Evolutionary conservation across 2,888 invertebrate genomes (phyloP), one percentile per base, ranked within the genome.

Genomic region (Thysanoteuthis rhombus): DNA sequence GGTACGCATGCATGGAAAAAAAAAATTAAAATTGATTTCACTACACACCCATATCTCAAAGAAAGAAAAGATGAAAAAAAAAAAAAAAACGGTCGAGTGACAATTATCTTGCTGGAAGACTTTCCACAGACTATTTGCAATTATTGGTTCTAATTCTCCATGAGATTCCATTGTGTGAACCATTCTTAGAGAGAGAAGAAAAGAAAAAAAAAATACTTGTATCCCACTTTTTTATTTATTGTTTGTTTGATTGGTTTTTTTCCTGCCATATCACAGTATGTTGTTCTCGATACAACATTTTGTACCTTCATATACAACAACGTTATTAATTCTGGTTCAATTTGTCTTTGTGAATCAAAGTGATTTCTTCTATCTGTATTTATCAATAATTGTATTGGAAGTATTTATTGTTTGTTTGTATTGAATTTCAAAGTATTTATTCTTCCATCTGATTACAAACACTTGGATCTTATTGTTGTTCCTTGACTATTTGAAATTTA

Each of bases 261-360:
- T 75, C 75, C 75, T 75, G n/a, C 75, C 75, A 75, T 75, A 75
- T 75, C 75, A 75, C 75, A n/a, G 19, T 75, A 75, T n/a, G 75
- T 75, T 75, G 75, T 75, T 75, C 75, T 75, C 36, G 36, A 8
- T 75, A 75, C n/a, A 75, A 75, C 6, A n/a, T n/a, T 75, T 75
- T 75, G n/a, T 75, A 75, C 75, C n/a, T 75, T n/a, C 75, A n/a
- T 75, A 75, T 75, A 75, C n/a, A 75, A n/a, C 75, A n/a, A 75
- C 75, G 1, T n/a, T 75, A 75, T 75, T 75, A n/a, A 75, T 75
- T 75, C 75, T 75, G 75, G 75, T 75, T 75, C 75, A 75, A 75
- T 75, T 75, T 75, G 75, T 75, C 75, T 36, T 75, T 75, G 75
- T 75, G 75, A 75, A 75, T 75, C 75, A 75, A 75, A 75, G n/a